phyloP scores from a whole-genome alignment of 2,113 vertebrate species.

The Miniopterus natalensis region DNA sequence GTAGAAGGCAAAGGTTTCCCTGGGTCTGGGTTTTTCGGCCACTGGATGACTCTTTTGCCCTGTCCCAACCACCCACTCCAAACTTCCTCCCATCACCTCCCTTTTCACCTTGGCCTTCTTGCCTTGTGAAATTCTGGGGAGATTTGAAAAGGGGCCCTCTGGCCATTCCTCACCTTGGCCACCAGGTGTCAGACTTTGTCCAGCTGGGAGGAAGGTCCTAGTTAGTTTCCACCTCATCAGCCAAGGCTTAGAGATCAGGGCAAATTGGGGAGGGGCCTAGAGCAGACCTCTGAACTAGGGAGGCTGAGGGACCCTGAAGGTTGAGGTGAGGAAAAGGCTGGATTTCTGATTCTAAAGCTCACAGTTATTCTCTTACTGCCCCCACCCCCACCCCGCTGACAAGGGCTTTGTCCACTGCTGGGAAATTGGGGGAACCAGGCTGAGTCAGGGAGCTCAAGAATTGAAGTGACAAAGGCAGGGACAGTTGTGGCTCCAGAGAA shows the following conservation, averaged over 20 bases:
- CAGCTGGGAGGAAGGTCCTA: conserved; percentile 38
- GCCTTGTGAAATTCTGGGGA: neutral
- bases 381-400: neutral
- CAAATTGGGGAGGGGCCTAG: neutral
- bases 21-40: neutral
- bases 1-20: neutral
- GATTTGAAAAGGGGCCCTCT: neutral
- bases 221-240: neutral
- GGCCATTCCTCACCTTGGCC: conserved; percentile 70
- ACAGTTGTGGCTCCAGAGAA: conserved; percentile 55
- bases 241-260: neutral
- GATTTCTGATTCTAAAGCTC: neutral
- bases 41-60: neutral
- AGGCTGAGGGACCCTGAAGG: neutral
- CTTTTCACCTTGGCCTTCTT: neutral
- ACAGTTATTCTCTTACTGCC: neutral
- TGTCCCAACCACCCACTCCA: neutral
- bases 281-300: neutral
- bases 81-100: neutral
- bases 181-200: conserved; percentile 83
- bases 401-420: conserved; percentile 72
- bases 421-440: conserved; percentile 58
- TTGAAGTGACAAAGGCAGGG: conserved; percentile 66
- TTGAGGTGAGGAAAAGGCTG: neutral
- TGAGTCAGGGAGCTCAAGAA: conserved; percentile 72